Evolutionary conservation across 1,140 invertebrate species (phyloP).

Genomic region (Rhopalosiphum maidis): DNA sequence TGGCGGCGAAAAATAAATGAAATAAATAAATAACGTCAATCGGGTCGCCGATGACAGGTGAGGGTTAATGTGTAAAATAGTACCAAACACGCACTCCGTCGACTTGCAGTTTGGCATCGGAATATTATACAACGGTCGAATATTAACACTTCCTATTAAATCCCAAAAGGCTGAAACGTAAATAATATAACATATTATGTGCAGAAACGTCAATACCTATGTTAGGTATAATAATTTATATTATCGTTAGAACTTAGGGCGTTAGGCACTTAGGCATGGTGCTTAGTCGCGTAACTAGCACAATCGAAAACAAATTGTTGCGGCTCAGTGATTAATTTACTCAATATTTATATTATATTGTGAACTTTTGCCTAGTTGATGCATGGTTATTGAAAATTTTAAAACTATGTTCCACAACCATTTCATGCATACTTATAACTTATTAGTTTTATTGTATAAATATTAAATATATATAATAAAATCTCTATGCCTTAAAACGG

Average conservation of each 20-base stretch:
- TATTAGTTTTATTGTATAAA: neutral
- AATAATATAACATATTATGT: neutral
- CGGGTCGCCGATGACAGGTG: neutral
- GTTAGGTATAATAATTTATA: neutral
- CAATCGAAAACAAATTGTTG: neutral
- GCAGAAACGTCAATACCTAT: neutral
- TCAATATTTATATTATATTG: neutral
- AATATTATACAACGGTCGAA: neutral
- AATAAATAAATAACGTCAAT: constrained; percentile 13
- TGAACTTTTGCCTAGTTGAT: neutral
- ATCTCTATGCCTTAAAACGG: neutral
- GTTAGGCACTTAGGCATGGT: neutral
- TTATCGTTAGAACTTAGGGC: no score
- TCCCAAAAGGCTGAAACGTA: neutral
- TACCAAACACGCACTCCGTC: neutral
- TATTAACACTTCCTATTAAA: neutral
- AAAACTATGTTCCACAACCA: neutral
- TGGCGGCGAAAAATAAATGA: neutral
- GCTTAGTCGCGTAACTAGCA: neutral
- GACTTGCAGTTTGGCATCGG: neutral
- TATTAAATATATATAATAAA: neutral
- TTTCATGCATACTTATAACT: neutral
- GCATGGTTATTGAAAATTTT: neutral
- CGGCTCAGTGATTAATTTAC: neutral
- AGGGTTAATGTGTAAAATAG: neutral